Base-by-base conservation (phyloP, 2,797 vertebrate genomes). In the Setipinna tenuifilis region DNA sequence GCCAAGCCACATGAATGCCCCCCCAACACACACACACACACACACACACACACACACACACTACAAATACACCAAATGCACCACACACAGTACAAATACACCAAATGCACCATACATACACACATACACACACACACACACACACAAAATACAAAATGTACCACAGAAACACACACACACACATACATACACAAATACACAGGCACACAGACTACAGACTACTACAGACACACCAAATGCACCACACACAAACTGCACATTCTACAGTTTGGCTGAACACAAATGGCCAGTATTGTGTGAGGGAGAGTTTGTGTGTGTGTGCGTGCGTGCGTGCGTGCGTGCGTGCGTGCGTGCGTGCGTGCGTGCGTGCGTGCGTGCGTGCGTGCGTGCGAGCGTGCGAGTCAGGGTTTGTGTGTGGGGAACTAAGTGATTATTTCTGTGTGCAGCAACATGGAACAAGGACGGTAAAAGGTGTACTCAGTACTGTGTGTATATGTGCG, bases 221-320 rank as follows among this genome's bases (percentile, higher is more conserved):
- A 16, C 28, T 31, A 87, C 65, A 84, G 21, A 84, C 28, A n/a
- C 21, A 65, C 62, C 10, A 44, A 54, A 17, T 28, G 16, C 25
- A 68, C 46, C 35, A 41, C 83, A 12, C 35, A 41, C 35, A 41
- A 41, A 41, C 35, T 41, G 83, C 50, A 85, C 86, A 90, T 91
- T 89, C 88, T 89, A 87, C 86, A 91, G 85, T 87, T 82, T 82
- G 80, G 87, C 89, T 88, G 44, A 87, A 44, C 6, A 2, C 84
- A 48, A 62, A 61, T 46, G 25, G 71, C 86, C 87, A 88, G 88
- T 90, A 87, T 82, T 87, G 86, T 62, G 28, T 57, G 58, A 12
- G 21, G 46, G 80, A 14, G 78, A 44, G 41, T 81, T 4, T 16
- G 75, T 80, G 78, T 35, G 14, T 78, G 46, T 68, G 41, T 25